These are phyloP conservation scores for Nothura maculosa DNA, from an alignment of 2,797 vertebrate species.

Conservation along the genomic window DNA sequence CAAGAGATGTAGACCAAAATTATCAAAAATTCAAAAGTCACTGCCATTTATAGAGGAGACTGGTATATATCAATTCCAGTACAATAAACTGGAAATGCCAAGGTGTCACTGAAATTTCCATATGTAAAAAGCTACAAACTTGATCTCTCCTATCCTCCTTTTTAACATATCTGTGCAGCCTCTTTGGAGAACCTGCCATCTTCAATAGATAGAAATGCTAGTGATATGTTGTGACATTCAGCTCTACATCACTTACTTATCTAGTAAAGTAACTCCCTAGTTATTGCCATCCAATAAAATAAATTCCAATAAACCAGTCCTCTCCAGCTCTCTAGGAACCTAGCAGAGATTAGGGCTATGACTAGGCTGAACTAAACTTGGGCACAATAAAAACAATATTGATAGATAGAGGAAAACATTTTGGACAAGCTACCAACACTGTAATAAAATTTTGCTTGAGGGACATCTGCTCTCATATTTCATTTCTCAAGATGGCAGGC, in stretches of 20 bases:
- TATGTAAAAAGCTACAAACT: not conserved
- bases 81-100: not conserved
- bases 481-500: constrained; percentile 19
- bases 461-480: constrained; percentile 21
- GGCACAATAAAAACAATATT: constrained; percentile 36
- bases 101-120: not conserved
- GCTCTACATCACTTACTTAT: not conserved
- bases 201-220: not conserved
- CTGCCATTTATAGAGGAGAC: not conserved
- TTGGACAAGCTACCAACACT: constrained; percentile 32
- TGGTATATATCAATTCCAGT: not conserved
- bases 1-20: not conserved
- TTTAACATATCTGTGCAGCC: not conserved
- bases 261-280: not conserved
- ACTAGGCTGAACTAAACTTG: not conserved
- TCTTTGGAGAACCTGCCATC: not conserved
- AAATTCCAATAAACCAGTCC: not conserved
- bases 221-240: not conserved
- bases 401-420: constrained; percentile 48
- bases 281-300: not conserved
- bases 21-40: not conserved
- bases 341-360: not conserved
- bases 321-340: not conserved
- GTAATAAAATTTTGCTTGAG: constrained; percentile 54
- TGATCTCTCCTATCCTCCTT: not conserved